A percentile compares a stretch with the other conserved stretches of the same genome.
Evolutionary conservation across 2,113 vertebrate species (phyloP).

Genomic region (Australoheros scitulus): DNA sequence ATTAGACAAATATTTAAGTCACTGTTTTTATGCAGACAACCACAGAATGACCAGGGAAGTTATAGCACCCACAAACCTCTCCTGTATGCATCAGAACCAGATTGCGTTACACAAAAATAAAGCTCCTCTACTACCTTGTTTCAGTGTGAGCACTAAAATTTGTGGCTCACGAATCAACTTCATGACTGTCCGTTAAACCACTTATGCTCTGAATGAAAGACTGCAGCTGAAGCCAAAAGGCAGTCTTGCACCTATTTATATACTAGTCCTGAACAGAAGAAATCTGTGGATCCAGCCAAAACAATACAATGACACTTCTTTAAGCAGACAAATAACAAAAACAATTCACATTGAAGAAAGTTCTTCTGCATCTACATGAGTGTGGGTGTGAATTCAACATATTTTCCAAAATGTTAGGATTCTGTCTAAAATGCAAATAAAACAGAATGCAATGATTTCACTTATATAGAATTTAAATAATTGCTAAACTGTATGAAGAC

Average conservation of each 20-base stretch:
- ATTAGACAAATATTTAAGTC: neutral
- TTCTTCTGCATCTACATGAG: neutral
- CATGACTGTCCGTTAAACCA: neutral
- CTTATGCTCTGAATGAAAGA: neutral
- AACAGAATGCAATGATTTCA: neutral
- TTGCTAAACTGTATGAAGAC: neutral
- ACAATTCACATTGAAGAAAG: neutral
- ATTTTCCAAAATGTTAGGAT: neutral
- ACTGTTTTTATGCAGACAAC: neutral
- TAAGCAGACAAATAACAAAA: constrained; percentile 1
- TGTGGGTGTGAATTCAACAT: neutral
- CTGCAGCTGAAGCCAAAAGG: constrained; percentile 3
- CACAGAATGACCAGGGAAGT: neutral
- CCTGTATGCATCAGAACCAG: constrained; percentile 13
- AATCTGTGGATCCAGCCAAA: constrained; percentile 41
- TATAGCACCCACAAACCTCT: constrained; percentile 50
- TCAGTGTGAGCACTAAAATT: neutral
- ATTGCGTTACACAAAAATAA: neutral
- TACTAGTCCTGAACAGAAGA: constrained; percentile 36
- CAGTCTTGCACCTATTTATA: neutral
- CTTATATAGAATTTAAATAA: neutral
- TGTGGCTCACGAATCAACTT: constrained; percentile 5
- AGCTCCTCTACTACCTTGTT: neutral
- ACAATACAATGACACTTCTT: neutral
- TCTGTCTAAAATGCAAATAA: neutral